phyloP scores from a whole-genome alignment of 2,888 invertebrate genomes.

The Leptarthrus brevirostris region DNA sequence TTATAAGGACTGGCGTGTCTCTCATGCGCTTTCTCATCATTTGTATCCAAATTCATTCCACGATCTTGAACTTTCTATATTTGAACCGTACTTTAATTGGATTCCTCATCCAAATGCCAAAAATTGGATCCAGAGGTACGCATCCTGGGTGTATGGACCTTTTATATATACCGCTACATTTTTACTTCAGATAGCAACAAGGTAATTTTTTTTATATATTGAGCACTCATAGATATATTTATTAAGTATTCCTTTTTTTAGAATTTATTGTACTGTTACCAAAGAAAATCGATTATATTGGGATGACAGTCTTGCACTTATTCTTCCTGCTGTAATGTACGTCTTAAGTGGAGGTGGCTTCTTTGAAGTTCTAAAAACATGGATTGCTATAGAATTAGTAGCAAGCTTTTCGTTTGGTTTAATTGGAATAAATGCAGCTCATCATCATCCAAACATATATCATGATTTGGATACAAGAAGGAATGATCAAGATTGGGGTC shows the following conservation, averaged over 20 bases:
- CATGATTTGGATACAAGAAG: conserved; percentile 79
- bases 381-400: conserved; percentile 71
- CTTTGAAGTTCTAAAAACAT: conserved; percentile 63
- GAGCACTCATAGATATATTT: too few species aligned
- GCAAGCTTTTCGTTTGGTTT: conserved; percentile 73
- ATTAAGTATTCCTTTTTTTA: background rate
- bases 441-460: conserved; percentile 82
- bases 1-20: conserved; percentile 77
- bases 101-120: conserved; percentile 71
- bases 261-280: background rate
- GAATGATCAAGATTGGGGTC: conserved; percentile 77
- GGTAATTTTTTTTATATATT: background rate
- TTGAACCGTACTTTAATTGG: conserved; percentile 77
- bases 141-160: conserved; percentile 70
- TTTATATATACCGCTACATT: conserved; percentile 2
- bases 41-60: conserved; percentile 80
- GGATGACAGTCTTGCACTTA: conserved; percentile 67
- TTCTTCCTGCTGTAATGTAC: conserved; percentile 67
- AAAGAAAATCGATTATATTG: conserved; percentile 59
- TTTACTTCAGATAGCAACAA: background rate
- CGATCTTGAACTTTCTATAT: conserved; percentile 77
- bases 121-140: conserved; percentile 68
- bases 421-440: conserved; percentile 79
- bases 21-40: conserved; percentile 83
- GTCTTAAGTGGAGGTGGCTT: conserved; percentile 61